phyloP scores from a whole-genome alignment of 2,888 invertebrate genomes.

The Caenorhabditis auriculariae region DNA sequence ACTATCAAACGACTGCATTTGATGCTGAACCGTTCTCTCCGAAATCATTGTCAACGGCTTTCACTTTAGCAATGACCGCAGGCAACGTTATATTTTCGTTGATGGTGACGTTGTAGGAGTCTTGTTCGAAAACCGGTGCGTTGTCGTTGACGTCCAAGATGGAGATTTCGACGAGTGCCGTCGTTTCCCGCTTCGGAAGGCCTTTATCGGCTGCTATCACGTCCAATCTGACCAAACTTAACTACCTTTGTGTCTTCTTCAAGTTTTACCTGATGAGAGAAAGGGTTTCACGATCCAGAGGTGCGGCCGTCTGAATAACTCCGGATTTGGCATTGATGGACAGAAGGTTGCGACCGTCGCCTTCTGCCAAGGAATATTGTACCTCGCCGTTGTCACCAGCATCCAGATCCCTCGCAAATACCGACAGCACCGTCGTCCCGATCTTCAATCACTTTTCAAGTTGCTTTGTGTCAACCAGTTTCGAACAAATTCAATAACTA shows the following conservation, averaged over 20 bases:
- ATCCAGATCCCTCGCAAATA: constrained; percentile 82
- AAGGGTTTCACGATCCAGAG: constrained; percentile 78
- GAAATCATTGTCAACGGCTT: constrained; percentile 85
- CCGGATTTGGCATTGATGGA: constrained; percentile 90
- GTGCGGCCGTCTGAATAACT: constrained; percentile 82
- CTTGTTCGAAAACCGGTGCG: constrained; percentile 53
- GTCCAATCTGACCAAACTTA: constrained; percentile 29
- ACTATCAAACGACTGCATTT: background rate
- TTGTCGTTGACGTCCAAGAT: constrained; percentile 62
- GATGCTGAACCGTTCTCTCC: constrained; percentile 77
- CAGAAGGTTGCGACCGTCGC: constrained; percentile 68
- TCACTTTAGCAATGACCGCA: constrained; percentile 76
- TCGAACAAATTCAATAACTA: no score
- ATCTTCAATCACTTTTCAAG: no score
- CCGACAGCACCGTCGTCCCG: constrained; percentile 59
- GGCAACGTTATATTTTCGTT: constrained; percentile 84
- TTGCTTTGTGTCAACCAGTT: no score
- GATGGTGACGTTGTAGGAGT: constrained; percentile 56
- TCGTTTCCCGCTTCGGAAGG: constrained; percentile 39
- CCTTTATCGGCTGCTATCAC: constrained; percentile 62
- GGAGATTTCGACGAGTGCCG: constrained; percentile 54
- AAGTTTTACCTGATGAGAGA: constrained; percentile 23
- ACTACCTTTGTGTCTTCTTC: background rate
- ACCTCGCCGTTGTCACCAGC: constrained; percentile 81
- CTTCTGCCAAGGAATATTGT: constrained; percentile 46